These are phyloP conservation scores for Bubo scandiacus DNA, from an alignment of 2,113 vertebrate genomes.

Conservation along the genomic window DNA sequence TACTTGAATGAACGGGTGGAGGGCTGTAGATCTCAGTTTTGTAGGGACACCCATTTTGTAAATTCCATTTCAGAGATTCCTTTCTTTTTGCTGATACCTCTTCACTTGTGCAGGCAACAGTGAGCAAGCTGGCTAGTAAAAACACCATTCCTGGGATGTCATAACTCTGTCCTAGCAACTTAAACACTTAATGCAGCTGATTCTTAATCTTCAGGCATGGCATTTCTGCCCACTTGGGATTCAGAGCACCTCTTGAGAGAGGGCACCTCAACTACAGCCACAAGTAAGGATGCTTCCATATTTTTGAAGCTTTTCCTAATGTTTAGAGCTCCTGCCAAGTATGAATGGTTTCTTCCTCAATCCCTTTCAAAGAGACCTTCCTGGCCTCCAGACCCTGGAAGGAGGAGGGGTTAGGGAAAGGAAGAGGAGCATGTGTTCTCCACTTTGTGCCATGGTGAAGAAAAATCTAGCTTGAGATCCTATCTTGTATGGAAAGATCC, in stretches of 20 bases:
- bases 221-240: background rate
- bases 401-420: background rate
- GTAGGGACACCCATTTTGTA: background rate
- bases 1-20: background rate
- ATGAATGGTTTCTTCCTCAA: background rate
- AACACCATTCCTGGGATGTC: background rate
- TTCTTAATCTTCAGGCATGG: background rate
- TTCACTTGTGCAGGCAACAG: background rate
- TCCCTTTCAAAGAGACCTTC: background rate
- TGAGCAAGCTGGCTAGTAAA: background rate
- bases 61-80: background rate
- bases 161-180: background rate
- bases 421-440: background rate
- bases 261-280: background rate
- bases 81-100: background rate
- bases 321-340: background rate
- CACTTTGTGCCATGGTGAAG: background rate
- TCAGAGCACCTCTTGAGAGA: background rate
- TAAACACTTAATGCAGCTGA: background rate
- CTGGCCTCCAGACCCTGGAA: background rate
- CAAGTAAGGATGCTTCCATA: background rate
- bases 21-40: background rate
- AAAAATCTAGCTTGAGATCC: background rate
- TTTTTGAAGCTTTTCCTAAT: background rate
- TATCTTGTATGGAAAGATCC: background rate